These are phyloP conservation scores for Monopterus albus DNA, from an alignment of 2,113 vertebrate species.

Conservation along the genomic window DNA sequence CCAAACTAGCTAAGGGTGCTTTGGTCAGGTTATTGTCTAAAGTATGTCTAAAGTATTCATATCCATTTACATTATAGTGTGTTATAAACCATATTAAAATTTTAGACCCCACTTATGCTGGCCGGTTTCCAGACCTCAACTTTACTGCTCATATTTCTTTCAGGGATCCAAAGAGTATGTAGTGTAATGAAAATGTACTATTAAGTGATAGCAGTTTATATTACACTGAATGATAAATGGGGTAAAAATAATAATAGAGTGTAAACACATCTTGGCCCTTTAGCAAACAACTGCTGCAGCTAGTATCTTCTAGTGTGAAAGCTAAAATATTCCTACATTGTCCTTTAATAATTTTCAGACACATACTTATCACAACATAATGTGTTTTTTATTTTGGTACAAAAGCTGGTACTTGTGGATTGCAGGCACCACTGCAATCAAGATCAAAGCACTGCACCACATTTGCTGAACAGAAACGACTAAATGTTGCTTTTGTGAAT, in stretches of 20 bases:
- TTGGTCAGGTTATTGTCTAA: too few species aligned
- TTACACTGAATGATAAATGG: too few species aligned
- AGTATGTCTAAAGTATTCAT: too few species aligned
- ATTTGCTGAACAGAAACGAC: not conserved
- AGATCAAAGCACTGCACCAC: slow-evolving; percentile 21
- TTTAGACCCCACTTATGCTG: too few species aligned
- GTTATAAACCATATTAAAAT: too few species aligned
- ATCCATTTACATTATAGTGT: too few species aligned
- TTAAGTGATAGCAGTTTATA: not conserved
- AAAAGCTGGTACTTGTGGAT: not conserved
- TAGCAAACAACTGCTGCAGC: not conserved
- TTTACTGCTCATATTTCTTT: too few species aligned
- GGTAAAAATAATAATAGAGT: too few species aligned
- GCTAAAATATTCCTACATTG: slow-evolving; percentile 8
- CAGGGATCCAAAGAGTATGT: too few species aligned
- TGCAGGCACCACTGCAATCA: not conserved
- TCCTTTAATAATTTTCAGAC: not conserved
- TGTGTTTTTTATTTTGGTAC: not conserved
- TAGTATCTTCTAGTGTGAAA: not conserved
- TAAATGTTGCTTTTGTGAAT: slow-evolving; percentile 24
- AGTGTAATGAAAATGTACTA: too few species aligned
- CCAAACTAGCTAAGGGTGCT: too few species aligned
- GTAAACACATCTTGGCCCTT: not conserved
- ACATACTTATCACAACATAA: not conserved
- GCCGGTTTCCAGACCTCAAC: too few species aligned